Base-by-base conservation (phyloP, 2,797 vertebrate species). In the Enteromius mattozi region DNA sequence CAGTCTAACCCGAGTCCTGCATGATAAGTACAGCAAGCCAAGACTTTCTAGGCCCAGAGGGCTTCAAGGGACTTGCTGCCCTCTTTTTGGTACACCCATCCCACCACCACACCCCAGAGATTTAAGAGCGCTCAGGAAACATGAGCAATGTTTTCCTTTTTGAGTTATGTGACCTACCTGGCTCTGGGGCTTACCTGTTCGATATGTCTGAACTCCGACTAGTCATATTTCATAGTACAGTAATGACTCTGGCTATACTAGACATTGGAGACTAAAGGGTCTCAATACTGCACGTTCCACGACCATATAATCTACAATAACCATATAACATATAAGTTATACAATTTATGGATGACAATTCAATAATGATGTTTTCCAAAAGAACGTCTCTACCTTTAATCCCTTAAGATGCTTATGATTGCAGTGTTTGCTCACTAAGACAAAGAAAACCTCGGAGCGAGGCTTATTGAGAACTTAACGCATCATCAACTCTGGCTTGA, bases 101-200 rank as follows among this genome's bases (percentile, higher is more conserved):
- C 54, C 61, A 45, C 77, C 82, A n/a, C 45, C 85, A 78, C 84
- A 76, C 85, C 85, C 68, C 83, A 88, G 86, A 88, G 76, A 89
- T 88, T 86, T 80, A 69, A 86, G 69, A 88, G 74, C 80, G 81
- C 82, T 88, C 80, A 86, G 78, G 88, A 92, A 90, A 91, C 86
- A 88, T 86, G 88, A 91, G 88, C 88, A 75, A 72, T 88, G 84
- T 92, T 91, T 92, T 88, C 80, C 88, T 83, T 77, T 85, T 86
- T 81, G 65, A 87, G 85, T 82, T 86, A 84, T 81, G 87, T 89
- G 87, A 78, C 86, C 82, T 86, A 80, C 59, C 81, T 80, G 51
- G 61, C 71, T 87, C 86, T 90, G 37, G 75, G 82, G 88, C 89
- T 91, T 85, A 82, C 86, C 87, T 70, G 79, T 81, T 74, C 87